These are phyloP conservation scores for Drosophila ezoana DNA, from an alignment of 2,888 invertebrate species.

Conservation along the genomic window DNA sequence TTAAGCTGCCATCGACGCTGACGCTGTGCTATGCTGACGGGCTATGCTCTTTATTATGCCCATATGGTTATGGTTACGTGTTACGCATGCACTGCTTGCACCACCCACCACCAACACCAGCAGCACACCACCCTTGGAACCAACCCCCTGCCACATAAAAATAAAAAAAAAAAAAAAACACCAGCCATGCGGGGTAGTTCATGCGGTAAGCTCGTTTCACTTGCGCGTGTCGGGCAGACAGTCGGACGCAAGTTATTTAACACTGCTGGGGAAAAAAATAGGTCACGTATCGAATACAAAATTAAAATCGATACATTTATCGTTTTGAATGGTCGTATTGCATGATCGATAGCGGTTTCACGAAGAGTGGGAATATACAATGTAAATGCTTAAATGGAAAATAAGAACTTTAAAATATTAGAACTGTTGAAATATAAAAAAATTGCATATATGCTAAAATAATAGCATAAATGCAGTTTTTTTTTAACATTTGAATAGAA, in stretches of 20 bases:
- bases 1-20: conserved; percentile 4
- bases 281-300: neutral
- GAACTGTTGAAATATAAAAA: no score
- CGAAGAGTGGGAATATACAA: no score
- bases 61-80: conserved; percentile 65
- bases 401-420: no score
- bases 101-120: conserved; percentile 46
- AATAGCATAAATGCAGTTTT: no score
- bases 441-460: no score
- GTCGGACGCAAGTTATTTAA: conserved; percentile 11
- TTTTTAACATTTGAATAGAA: no score
- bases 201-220: conserved; percentile 61
- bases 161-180: neutral
- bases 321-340: neutral
- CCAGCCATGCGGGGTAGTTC: conserved; percentile 23
- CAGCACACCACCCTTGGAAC: conserved; percentile 15
- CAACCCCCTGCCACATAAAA: conserved; percentile 16
- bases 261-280: conserved; percentile 40
- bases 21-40: conserved; percentile 4
- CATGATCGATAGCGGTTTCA: no score
- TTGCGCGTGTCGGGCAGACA: conserved; percentile 63
- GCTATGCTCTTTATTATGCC: conserved; percentile 1
- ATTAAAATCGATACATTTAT: no score
- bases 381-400: no score
- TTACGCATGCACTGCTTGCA: conserved; percentile 72